phyloP scores from a whole-genome alignment of 2,113 vertebrate species.

The Zosterops hypoxanthus region DNA sequence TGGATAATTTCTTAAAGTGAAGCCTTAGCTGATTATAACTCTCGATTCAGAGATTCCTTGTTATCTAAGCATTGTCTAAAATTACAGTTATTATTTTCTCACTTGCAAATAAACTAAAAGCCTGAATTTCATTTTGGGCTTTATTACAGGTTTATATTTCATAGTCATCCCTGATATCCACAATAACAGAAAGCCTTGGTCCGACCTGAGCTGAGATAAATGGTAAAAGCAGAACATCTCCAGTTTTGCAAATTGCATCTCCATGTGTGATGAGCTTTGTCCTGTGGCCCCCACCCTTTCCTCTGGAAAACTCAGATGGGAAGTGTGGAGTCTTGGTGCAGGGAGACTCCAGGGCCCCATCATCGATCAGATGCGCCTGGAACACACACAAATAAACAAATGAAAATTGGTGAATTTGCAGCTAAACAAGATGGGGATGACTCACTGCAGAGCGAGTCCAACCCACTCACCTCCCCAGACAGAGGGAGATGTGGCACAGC shows the following conservation, averaged over 20 bases:
- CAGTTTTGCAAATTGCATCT: background rate
- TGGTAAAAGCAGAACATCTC: background rate
- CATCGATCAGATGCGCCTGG: background rate
- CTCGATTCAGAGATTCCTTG: background rate
- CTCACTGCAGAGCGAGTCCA: background rate
- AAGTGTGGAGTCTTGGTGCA: background rate
- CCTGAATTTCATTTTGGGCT: background rate
- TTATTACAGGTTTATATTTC: background rate
- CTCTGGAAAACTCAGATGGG: background rate
- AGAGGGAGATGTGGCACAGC: background rate
- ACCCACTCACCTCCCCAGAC: constrained; percentile 37
- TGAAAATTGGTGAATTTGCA: background rate
- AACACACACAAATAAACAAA: constrained; percentile 31
- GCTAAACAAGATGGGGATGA: constrained; percentile 12
- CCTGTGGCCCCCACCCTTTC: background rate
- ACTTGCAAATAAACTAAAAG: background rate
- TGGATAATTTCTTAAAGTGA: background rate
- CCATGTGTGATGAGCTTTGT: background rate
- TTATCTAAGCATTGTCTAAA: background rate
- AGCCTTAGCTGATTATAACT: background rate
- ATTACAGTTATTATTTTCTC: background rate
- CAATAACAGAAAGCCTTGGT: background rate
- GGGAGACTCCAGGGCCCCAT: background rate
- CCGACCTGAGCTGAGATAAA: background rate
- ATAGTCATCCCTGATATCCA: background rate